Evolutionary conservation across 1,140 invertebrate genomes (phyloP), one percentile per base, ranked within the genome.

Genomic region (Dolichoris vasculosae): DNA sequence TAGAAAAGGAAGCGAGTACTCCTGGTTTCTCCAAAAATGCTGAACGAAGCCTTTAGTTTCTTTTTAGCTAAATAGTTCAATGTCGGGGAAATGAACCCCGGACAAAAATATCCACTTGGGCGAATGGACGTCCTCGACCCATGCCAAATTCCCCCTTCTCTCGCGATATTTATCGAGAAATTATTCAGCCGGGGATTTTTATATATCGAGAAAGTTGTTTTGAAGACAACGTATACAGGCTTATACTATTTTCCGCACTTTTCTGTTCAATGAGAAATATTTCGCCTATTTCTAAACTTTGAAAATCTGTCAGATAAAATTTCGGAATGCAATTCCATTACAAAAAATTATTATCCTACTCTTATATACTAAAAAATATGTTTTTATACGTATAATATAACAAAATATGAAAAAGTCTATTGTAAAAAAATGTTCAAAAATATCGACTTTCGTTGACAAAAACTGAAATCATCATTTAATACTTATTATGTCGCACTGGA

Each of bases 1-100:
- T 43, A 26, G 17, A 13, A 48, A 80, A 85, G 79, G 84, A 71
- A 84, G 69, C 84, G 78, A 87, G 87, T 88, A 90, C 89, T 91
- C 88, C 88, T 89, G 86, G 88, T n/a, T n/a, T n/a, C n/a, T n/a
- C n/a, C n/a, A 78, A 89, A 90, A 91, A 90, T 90, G 89, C 89
- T 87, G 88, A 87, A 86, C 89, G 88, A 87, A 89, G 87, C 87
- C 87, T 87, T 86, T 86, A 87, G 82, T 88, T 88, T 90, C 90
- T 90, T 90, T 89, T 89, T 88, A 88, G 88, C 89, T 88, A 90
- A 89, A 89, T 88, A 89, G 88, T 89, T 90, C 89, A 90, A 89
- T 90, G 88, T 88, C 89, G 87, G 87, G 84, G 51, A 46, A 48
- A 46, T 84, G 85, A 89, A n/a, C 15, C 48, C 32, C 15, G n/a